Evolutionary conservation across 2,113 vertebrate genomes (phyloP).

Genomic region (Salvator merianae): DNA sequence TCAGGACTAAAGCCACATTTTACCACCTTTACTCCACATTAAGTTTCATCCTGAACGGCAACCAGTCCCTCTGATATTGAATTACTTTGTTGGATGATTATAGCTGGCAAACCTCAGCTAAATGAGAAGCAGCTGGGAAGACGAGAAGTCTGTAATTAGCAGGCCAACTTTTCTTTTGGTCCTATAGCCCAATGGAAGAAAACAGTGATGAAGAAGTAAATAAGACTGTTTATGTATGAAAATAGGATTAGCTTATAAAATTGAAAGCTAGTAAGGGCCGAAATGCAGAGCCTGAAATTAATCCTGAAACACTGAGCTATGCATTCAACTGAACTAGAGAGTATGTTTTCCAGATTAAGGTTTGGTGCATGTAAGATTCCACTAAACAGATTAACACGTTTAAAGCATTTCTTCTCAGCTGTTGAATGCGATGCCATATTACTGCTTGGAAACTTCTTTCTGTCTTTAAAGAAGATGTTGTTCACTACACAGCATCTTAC

Average conservation of each 20-base stretch:
- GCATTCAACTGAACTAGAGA: not conserved
- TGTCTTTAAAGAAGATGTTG: not conserved
- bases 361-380: too few species aligned
- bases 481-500: too few species aligned
- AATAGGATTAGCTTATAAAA: not conserved
- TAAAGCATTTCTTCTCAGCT: not conserved
- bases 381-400: not conserved
- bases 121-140: not conserved
- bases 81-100: not conserved
- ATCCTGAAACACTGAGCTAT: not conserved
- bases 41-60: slow-evolving; percentile 1
- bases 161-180: not conserved
- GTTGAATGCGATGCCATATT: not conserved
- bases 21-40: slow-evolving; percentile 15
- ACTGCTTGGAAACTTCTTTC: not conserved
- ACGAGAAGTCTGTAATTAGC: not conserved
- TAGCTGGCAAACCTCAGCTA: not conserved
- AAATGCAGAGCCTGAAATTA: not conserved
- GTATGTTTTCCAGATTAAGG: not conserved
- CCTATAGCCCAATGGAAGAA: not conserved
- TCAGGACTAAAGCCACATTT: slow-evolving; percentile 2
- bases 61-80: not conserved
- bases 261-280: not conserved
- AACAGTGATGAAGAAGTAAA: not conserved
- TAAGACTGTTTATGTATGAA: not conserved